phyloP scores from a whole-genome alignment of 2,797 vertebrate genomes.

The Galago senegalensis region DNA sequence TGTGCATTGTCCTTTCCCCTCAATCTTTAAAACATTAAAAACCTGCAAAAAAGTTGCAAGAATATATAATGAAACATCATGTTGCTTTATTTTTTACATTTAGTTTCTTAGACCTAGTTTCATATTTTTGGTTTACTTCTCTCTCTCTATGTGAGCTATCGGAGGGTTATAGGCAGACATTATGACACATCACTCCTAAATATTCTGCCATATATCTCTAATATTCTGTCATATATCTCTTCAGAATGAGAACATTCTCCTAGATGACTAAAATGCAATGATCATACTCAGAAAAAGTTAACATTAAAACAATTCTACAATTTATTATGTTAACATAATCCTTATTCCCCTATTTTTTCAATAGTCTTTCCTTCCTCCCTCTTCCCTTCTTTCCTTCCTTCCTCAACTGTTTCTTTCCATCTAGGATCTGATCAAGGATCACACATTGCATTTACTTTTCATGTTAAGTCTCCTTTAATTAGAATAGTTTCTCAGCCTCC shows the following conservation, averaged over 20 bases:
- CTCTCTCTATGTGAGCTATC: neutral
- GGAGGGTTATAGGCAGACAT: neutral
- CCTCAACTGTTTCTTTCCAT: neutral
- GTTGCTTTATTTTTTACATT: slow-evolving; percentile 19
- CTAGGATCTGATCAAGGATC: neutral
- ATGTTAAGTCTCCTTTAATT: neutral
- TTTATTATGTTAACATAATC: neutral
- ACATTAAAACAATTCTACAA: neutral
- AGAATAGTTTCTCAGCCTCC: neutral
- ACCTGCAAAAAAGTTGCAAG: neutral
- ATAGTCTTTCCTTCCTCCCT: neutral
- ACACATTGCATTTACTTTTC: neutral
- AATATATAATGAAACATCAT: neutral
- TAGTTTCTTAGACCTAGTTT: slow-evolving; percentile 12
- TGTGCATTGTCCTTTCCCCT: neutral
- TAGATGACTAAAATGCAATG: neutral
- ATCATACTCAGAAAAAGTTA: neutral
- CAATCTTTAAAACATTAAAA: slow-evolving; percentile 45
- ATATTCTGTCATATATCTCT: neutral
- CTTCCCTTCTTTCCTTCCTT: neutral
- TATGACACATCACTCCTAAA: neutral
- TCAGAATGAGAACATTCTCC: neutral
- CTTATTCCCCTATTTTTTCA: neutral
- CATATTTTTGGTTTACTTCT: neutral
- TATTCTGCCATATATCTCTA: neutral